A percentile compares a stretch with the other conserved stretches of the same genome.
Conservation (phyloP, 2,888 invertebrate genomes). For the Phragmatobia fuliginosa region DNA sequence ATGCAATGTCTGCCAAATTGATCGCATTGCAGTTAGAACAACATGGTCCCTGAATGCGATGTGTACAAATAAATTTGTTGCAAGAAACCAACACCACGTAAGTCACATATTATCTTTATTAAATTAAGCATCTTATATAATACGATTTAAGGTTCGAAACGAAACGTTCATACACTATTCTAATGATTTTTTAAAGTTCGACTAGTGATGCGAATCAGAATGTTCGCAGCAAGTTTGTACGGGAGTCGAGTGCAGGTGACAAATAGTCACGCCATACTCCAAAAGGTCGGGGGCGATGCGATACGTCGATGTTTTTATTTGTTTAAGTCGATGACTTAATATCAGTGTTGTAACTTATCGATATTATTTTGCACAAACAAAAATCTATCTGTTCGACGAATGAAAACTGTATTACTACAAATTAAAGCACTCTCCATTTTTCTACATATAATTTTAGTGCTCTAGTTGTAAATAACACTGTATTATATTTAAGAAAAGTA, state of each 20-base stretch:
- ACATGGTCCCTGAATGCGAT: constrained; percentile 74
- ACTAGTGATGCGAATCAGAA: constrained; percentile 80
- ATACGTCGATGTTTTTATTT: constrained; percentile 83
- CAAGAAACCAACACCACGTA: constrained; percentile 36
- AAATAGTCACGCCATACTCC: constrained; percentile 83
- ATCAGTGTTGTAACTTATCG: constrained; percentile 72
- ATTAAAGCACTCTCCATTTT: neutral
- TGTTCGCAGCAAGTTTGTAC: constrained; percentile 80
- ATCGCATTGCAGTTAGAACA: constrained; percentile 79
- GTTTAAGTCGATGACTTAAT: constrained; percentile 81
- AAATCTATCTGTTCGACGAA: neutral
- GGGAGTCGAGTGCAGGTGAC: constrained; percentile 85
- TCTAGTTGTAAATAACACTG: neutral
- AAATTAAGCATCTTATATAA: constrained; percentile 40
- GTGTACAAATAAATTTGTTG: constrained; percentile 74
- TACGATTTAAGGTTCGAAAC: constrained; percentile 45
- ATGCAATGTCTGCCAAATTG: constrained; percentile 76
- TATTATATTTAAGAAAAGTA: neutral
- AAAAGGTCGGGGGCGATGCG: constrained; percentile 77
- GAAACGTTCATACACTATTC: constrained; percentile 10
- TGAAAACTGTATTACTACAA: neutral
- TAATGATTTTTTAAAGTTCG: constrained; percentile 52
- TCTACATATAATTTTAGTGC: neutral
- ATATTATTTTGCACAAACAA: constrained; percentile 35
- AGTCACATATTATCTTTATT: constrained; percentile 18